phyloP scores from a whole-genome alignment of 2,113 vertebrate species.

The Corythaeola cristata region DNA sequence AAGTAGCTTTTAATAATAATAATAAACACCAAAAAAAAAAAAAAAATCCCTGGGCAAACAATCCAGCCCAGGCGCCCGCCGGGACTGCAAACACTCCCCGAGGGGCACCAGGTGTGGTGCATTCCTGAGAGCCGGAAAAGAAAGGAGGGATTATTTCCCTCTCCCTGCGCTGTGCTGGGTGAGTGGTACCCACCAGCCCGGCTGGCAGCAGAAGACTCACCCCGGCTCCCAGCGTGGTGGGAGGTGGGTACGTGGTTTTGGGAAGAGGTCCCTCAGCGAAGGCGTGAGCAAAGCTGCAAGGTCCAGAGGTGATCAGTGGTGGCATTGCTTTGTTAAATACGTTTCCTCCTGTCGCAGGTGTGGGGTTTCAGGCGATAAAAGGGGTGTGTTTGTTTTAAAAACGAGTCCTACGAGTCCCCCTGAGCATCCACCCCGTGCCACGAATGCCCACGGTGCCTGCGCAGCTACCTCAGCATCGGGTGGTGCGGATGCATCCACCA shows the following conservation, averaged over 20 bases:
- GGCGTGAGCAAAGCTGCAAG: not conserved
- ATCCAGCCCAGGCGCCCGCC: not conserved
- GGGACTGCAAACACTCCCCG: conserved; percentile 5
- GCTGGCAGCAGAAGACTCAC: not conserved
- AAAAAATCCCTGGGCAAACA: conserved; percentile 27
- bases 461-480: not conserved
- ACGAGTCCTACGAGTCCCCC: not conserved
- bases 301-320: not conserved
- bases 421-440: rapidly evolving
- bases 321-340: not conserved
- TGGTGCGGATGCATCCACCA: not conserved
- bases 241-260: not conserved
- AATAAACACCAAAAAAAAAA: not conserved
- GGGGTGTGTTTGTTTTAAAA: not conserved
- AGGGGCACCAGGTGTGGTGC: conserved; percentile 27
- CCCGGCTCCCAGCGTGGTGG: not conserved
- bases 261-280: not conserved
- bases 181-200: not conserved
- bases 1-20: conserved; percentile 25
- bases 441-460: rapidly evolving
- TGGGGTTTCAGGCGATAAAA: not conserved
- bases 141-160: conserved; percentile 18
- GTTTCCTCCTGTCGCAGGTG: not conserved
- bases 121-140: conserved; percentile 2
- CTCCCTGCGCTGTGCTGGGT: rapidly evolving